Conservation (phyloP, 2,888 invertebrate genomes). For the Loripinus fragilis region DNA sequence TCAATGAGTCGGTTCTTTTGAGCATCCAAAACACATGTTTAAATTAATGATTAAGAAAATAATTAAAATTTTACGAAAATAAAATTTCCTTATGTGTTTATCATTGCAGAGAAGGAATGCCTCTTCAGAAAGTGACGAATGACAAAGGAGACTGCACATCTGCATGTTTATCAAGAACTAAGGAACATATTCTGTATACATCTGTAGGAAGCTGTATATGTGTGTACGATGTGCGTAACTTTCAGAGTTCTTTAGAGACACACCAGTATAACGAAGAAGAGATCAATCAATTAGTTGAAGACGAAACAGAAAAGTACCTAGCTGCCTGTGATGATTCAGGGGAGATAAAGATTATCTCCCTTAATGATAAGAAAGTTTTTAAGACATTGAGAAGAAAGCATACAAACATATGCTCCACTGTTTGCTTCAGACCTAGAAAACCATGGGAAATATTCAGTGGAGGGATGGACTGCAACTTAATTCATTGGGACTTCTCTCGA, state of each 20-base stretch:
- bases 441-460: conserved; percentile 79
- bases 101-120: conserved; percentile 50
- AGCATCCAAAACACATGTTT: too few species aligned
- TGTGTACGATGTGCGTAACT: conserved; percentile 68
- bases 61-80: too few species aligned
- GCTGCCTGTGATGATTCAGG: conserved; percentile 82
- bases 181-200: conserved; percentile 74
- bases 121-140: conserved; percentile 60
- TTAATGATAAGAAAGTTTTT: conserved; percentile 74
- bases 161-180: conserved; percentile 70
- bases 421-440: conserved; percentile 74
- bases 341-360: conserved; percentile 78
- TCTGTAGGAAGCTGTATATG: conserved; percentile 73
- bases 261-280: conserved; percentile 79
- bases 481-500: conserved; percentile 81
- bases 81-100: too few species aligned
- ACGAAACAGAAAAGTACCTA: conserved; percentile 77
- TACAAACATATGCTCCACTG: conserved; percentile 81
- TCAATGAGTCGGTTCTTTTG: too few species aligned
- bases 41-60: too few species aligned
- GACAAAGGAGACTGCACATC: conserved; percentile 76
- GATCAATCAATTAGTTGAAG: conserved; percentile 78
- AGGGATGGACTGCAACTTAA: conserved; percentile 79
- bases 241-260: conserved; percentile 63
- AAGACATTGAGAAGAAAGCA: conserved; percentile 80